These are phyloP conservation scores for Gonatopus flavifemur DNA, from an alignment of 1,140 invertebrate species.

Conservation along the genomic window DNA sequence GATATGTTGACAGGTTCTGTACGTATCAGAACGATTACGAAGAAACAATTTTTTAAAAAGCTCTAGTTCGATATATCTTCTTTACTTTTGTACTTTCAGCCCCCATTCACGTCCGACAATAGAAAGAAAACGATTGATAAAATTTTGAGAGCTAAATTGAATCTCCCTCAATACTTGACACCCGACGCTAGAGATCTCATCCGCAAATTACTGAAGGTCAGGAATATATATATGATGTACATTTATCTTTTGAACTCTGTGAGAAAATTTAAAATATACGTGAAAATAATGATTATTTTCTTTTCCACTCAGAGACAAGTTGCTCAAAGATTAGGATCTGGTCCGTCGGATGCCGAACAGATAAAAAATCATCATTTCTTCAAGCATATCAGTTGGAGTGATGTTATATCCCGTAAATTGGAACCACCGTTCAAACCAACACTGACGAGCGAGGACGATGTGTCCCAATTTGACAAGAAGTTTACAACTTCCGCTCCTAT, in stretches of 20 bases:
- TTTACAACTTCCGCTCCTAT: slow-evolving; percentile 98
- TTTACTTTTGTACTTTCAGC: slow-evolving; percentile 64
- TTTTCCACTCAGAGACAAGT: slow-evolving; percentile 64
- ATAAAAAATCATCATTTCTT: slow-evolving; percentile 94
- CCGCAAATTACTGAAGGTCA: slow-evolving; percentile 77
- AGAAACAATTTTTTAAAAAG: too few relatives aligned
- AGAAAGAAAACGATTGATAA: slow-evolving; percentile 98
- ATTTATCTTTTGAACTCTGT: not conserved
- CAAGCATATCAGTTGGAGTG: slow-evolving; percentile 89
- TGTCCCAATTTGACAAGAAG: slow-evolving; percentile 97
- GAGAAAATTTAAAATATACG: not conserved
- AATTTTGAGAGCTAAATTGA: slow-evolving; percentile 93
- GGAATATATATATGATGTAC: slow-evolving; percentile 1
- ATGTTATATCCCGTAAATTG: slow-evolving; percentile 78
- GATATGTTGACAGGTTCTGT: slow-evolving; percentile 98
- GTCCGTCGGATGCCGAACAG: slow-evolving; percentile 77
- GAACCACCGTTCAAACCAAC: slow-evolving; percentile 90
- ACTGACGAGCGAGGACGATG: slow-evolving; percentile 90
- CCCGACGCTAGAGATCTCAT: slow-evolving; percentile 92
- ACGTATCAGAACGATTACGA: slow-evolving; percentile 49
- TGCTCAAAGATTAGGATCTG: slow-evolving; percentile 73
- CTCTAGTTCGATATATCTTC: not conserved
- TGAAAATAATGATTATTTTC: slow-evolving; percentile 11
- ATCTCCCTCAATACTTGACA: slow-evolving; percentile 91
- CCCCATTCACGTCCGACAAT: slow-evolving; percentile 94